These are phyloP conservation scores for Siderastrea radians DNA, from an alignment of 92 coral and sea anemone genomes.

Conservation along the genomic window DNA sequence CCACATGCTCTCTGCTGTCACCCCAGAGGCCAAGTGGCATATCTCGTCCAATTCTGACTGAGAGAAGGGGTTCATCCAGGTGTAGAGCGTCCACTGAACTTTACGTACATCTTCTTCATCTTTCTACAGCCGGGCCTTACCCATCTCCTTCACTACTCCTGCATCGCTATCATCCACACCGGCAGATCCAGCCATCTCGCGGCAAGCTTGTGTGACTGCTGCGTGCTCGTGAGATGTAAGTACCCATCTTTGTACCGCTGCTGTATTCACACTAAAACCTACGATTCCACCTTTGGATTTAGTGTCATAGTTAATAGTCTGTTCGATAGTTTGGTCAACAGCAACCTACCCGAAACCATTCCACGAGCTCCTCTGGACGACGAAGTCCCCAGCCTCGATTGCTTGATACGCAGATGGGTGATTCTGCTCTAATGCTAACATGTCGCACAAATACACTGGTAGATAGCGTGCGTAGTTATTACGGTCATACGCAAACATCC, in stretches of 20 bases:
- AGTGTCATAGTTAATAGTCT: conserved; percentile 61
- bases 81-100: conserved; percentile 48
- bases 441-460: conserved; percentile 24
- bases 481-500: conserved; percentile 67
- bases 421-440: conserved; percentile 19
- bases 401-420: conserved; percentile 30
- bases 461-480: conserved; percentile 43
- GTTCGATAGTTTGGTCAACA: conserved; percentile 40
- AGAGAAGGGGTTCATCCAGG: conserved; percentile 52
- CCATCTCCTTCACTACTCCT: conserved; percentile 35
- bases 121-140: conserved; percentile 24
- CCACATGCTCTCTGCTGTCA: conserved; percentile 36
- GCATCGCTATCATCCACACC: conserved; percentile 20
- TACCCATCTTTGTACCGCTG: conserved; percentile 67
- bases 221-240: conserved; percentile 72
- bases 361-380: conserved; percentile 21
- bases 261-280: conserved; percentile 44
- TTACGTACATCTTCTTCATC: conserved; percentile 27
- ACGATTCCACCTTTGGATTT: conserved; percentile 64
- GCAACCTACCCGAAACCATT: conserved; percentile 45
- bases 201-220: conserved; percentile 67
- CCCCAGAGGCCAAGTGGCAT: conserved; percentile 60
- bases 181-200: conserved; percentile 63
- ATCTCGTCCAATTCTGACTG: conserved; percentile 26
- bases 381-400: conserved; percentile 47